Base-by-base conservation (phyloP, 2,113 vertebrate species). In the Donacobius atricapilla region DNA sequence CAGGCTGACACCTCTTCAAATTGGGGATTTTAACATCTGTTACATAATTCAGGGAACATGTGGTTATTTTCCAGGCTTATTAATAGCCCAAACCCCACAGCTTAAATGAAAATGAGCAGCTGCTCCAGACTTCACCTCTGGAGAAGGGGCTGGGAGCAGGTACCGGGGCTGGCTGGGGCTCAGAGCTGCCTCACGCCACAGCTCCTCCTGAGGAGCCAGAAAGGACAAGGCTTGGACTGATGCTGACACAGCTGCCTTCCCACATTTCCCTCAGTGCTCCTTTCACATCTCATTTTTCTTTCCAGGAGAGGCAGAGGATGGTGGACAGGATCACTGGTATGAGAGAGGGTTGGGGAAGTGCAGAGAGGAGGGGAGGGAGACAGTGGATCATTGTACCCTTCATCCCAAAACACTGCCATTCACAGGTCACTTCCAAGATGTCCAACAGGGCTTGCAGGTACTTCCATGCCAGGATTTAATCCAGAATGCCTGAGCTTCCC, bases 71-170 rank as follows among this genome's bases (percentile, higher is more conserved):
- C 95, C 92, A 96, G 68, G 68, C 80, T 92, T 96, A 96, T 95
- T 96, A 95, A 94, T 95, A 97, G 92, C 85, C 81, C 90, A 71
- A 75, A 84, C 15, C 42, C 64, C 27, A 63, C 64, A 63, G 69
- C 53, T 93, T 54, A 16, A 78, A 83, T 75, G 85, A 88, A 87
- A 96, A 90, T 27, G 51, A 93, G 83, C 88, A 94, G 93, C 88
- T 97, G 93, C 94, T 96, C 94, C 93, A 96, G 96, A 96, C 90
- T 93, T 97, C 90, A 96, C 88, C 93, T 44, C 92, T 42, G 27
- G 71, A 75, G 77, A 63, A 61, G 80, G 15, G 89, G 76, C 69
- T 95, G 87, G 85, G 56, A 93, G 85, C 87, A 94, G 94, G 94
- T 91, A 70, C 64, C 30, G 17, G 10, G 51, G 70, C 90, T 92